Base-by-base conservation (phyloP, 2,113 vertebrate genomes). In the Dasyornis broadbenti region DNA sequence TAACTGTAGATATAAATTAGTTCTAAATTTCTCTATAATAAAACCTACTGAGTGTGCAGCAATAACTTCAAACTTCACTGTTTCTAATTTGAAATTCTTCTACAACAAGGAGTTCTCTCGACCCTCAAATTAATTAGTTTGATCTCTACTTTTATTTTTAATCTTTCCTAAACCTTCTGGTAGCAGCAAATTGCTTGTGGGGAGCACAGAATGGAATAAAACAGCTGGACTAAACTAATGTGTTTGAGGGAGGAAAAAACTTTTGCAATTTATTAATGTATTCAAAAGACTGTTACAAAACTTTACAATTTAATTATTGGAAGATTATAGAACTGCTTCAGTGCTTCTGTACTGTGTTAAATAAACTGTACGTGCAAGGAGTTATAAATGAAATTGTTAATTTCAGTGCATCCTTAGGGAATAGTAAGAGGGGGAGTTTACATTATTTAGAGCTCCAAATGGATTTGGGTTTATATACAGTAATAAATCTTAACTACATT, bases 291-390 rank as follows among this genome's bases (percentile, higher is more conserved):
- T 94, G 80, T 92, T 96, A 80, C 82, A 96, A 97, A 97, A 95
- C 83, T 96, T 94, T 66, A 91, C 95, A 95, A 70, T 97, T 97
- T 97, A 98, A 97, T 97, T 96, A 97, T 77, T 94, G 87, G 82
- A 89, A 97, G 95, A 96, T 97, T 90, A 92, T 33, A 96, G 95
- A 96, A 96, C 79, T 90, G 95, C 92, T 97, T 94, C 91, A 79
- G 86, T 57, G 93, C 86, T 93, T 95, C 81, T 94, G 92, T 83
- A 71, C 77, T 86, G 65, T 10, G 52, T 97, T 95, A 79, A 93
- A 96, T 89, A 94, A 97, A 97, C 94, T 86, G 79, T 86, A 77
- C 22, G 33, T 93, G 86, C 78, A 93, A 94, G 45, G 88, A 95
- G 93, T 89, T 86, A 96, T 90, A 95, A 95, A 96, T 88, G 83